Conservation (phyloP, 2,113 vertebrate genomes). For the Myodes glareolus region DNA sequence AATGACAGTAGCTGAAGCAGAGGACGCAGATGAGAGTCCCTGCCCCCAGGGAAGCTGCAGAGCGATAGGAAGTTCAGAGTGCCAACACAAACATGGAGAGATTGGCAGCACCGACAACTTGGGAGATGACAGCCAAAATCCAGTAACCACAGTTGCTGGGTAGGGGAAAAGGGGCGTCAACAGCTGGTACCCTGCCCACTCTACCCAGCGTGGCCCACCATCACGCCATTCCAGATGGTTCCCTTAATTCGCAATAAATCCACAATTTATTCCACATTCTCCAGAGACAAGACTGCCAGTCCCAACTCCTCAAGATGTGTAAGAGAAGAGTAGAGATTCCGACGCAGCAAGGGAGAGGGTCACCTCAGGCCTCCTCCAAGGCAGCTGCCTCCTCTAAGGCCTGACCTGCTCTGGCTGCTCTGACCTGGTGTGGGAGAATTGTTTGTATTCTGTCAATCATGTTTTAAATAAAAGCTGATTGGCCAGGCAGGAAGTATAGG, state of each 20-base stretch:
- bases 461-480: no score
- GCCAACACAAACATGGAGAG: neutral
- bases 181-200: neutral
- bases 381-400: neutral
- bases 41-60: neutral
- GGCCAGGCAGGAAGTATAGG: no score
- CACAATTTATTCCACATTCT: no score
- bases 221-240: neutral
- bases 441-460: no score
- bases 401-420: neutral
- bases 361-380: neutral
- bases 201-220: neutral
- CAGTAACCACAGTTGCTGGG: neutral
- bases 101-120: neutral
- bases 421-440: no score
- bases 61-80: no score
- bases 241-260: neutral
- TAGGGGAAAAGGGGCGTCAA: neutral
- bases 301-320: neutral
- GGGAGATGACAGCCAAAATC: neutral
- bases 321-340: neutral
- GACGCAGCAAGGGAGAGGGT: neutral
- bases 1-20: no score
- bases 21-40: neutral
- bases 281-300: neutral